Evolutionary conservation across 2,797 vertebrate genomes (phyloP).

Genomic region (Sandelia bainsii): DNA sequence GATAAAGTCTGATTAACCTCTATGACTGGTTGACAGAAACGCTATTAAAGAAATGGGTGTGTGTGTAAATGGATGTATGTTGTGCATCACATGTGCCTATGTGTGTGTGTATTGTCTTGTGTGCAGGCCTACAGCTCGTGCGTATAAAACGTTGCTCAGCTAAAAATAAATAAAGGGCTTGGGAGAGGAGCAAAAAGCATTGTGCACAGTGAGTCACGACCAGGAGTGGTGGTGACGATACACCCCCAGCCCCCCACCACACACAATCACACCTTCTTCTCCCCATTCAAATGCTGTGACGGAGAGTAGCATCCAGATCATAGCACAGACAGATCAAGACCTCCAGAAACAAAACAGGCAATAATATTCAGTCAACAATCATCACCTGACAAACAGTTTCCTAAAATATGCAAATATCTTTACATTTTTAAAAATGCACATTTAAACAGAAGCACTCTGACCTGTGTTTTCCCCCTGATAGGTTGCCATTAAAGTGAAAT

Average conservation of each 20-base stretch:
- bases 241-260: slow-evolving; percentile 30
- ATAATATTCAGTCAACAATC: neutral
- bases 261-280: slow-evolving; percentile 42
- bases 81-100: slow-evolving; percentile 17
- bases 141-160: slow-evolving; percentile 68
- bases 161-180: slow-evolving; percentile 79
- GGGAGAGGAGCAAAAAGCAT: slow-evolving; percentile 70
- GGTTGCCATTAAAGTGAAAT: neutral
- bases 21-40: slow-evolving; percentile 17
- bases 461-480: neutral
- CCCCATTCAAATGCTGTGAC: slow-evolving; percentile 47
- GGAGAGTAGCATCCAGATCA: slow-evolving; percentile 37
- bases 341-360: slow-evolving; percentile 25
- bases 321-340: slow-evolving; percentile 46
- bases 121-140: slow-evolving; percentile 56
- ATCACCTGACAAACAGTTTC: neutral
- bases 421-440: neutral
- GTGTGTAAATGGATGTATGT: slow-evolving; percentile 27
- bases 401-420: neutral
- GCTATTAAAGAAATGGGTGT: slow-evolving; percentile 9
- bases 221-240: slow-evolving; percentile 72
- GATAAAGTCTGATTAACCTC: slow-evolving; percentile 6
- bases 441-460: neutral
- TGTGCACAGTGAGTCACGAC: slow-evolving; percentile 75
- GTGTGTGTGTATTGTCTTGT: slow-evolving; percentile 29